A percentile compares a stretch with the other conserved stretches of the same genome.
Conservation (phyloP, 2,797 vertebrate species). For the Argya squamiceps region DNA sequence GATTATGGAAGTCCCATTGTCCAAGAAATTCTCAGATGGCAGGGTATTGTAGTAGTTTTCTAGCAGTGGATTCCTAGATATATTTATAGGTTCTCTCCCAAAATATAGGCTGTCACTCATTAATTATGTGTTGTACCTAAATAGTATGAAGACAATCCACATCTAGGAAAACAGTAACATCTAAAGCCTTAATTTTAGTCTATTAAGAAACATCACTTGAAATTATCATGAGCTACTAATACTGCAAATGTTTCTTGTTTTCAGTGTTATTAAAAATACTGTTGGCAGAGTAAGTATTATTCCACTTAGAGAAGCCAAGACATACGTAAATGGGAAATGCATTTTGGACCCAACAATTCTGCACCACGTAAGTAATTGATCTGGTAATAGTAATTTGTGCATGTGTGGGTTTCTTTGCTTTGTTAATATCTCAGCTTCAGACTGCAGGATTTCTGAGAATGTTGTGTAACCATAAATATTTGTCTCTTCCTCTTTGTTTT, state of each 20-base stretch:
- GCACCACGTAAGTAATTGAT: slow-evolving; percentile 86
- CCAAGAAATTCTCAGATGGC: not conserved
- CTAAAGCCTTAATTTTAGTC: not conserved
- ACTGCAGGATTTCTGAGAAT: not conserved
- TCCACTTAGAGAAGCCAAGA: slow-evolving; percentile 86
- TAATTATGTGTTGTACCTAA: not conserved
- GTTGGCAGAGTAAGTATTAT: slow-evolving; percentile 82
- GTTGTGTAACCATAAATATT: not conserved
- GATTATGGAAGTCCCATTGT: not conserved
- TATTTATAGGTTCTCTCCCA: not conserved
- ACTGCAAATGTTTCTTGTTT: not conserved
- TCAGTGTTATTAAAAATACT: slow-evolving; percentile 86
- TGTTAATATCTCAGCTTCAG: not conserved
- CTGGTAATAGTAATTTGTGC: not conserved
- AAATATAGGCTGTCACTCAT: not conserved
- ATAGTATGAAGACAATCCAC: not conserved
- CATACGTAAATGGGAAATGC: slow-evolving; percentile 89
- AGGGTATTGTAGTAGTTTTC: not conserved
- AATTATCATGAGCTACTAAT: not conserved
- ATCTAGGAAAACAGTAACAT: not conserved
- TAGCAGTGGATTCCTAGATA: not conserved
- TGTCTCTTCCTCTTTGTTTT: not conserved
- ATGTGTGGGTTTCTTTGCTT: not conserved
- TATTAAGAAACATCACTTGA: not conserved
- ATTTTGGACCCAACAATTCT: slow-evolving; percentile 83